Conservation (phyloP, 2,797 vertebrate species). For the Sciaenops ocellatus region DNA sequence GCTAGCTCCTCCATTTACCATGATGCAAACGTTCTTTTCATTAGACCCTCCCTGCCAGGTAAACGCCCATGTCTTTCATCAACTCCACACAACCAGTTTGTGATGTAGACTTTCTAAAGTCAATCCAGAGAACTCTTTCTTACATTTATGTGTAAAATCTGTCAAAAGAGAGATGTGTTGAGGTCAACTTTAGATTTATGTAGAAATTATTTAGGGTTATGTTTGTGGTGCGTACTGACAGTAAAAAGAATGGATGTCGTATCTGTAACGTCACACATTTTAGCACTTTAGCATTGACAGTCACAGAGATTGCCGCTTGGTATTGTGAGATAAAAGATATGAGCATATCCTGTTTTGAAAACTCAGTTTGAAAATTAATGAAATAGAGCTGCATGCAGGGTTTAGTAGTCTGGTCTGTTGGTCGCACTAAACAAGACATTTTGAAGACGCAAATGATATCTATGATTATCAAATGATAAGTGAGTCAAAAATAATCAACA, state of each 20-base stretch:
- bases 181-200: background rate
- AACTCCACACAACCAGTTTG: background rate
- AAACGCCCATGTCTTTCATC: conserved; percentile 7
- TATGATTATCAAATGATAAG: background rate
- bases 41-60: too few species aligned
- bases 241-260: too few species aligned
- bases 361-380: background rate
- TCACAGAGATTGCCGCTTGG: too few species aligned
- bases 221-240: too few species aligned
- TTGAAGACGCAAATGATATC: too few species aligned
- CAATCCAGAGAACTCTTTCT: background rate
- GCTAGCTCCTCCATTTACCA: background rate
- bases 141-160: background rate
- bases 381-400: background rate
- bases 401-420: background rate
- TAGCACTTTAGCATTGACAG: too few species aligned
- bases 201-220: background rate
- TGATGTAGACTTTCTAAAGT: background rate
- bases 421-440: background rate
- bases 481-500: background rate
- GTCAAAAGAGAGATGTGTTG: background rate
- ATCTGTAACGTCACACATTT: too few species aligned
- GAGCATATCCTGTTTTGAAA: background rate
- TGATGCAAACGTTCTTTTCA: too few species aligned
- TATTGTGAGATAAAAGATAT: background rate